phyloP scores from a whole-genome alignment of 2,888 invertebrate genomes.

The Diogma glabrata region DNA sequence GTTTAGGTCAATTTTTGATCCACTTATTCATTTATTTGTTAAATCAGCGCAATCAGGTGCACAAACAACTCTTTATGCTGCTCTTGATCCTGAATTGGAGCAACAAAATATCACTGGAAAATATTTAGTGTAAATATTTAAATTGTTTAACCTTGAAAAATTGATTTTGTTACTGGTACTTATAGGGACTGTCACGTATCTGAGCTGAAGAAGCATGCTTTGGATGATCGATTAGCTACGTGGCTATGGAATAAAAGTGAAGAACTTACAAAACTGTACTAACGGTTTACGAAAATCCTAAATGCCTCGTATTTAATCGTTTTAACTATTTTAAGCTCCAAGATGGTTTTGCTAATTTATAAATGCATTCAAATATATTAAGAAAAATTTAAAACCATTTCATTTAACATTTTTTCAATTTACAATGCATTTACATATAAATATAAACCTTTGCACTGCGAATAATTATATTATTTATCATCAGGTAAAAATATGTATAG shows the following conservation, averaged over 20 bases:
- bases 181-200: slow-evolving; percentile 42
- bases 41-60: slow-evolving; percentile 50
- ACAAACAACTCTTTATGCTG: slow-evolving; percentile 50
- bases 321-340: no score
- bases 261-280: slow-evolving; percentile 28
- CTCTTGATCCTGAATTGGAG: slow-evolving; percentile 44
- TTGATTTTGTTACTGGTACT: not conserved
- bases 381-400: no score
- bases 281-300: no score
- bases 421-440: no score
- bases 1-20: slow-evolving; percentile 25
- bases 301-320: no score
- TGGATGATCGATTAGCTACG: slow-evolving; percentile 41
- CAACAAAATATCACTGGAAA: slow-evolving; percentile 44
- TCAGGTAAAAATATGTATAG: no score
- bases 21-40: slow-evolving; percentile 61
- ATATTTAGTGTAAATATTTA: slow-evolving; percentile 44
- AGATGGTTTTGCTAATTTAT: no score
- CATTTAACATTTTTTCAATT: no score
- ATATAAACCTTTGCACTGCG: no score
- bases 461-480: no score
- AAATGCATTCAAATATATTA: no score
- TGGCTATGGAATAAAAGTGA: slow-evolving; percentile 56
- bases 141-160: not conserved
- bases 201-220: slow-evolving; percentile 41